phyloP scores from a whole-genome alignment of 23 tunicate genomes.

The Phallusia fumigata region DNA sequence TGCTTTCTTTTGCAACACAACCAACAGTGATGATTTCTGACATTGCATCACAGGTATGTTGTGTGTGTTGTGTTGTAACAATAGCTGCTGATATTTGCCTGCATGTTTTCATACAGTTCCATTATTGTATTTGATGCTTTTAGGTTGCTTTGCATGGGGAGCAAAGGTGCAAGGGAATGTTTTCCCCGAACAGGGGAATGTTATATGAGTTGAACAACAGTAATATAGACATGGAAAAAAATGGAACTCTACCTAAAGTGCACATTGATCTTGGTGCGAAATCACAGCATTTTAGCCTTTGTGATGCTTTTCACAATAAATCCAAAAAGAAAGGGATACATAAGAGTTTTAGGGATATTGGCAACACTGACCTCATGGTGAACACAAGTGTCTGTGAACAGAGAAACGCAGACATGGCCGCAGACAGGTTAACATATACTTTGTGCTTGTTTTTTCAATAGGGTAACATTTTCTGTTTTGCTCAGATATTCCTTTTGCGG shows the following conservation, averaged over 20 bases:
- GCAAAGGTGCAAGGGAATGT: neutral
- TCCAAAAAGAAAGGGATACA: neutral
- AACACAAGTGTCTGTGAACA: neutral
- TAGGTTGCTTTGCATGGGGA: conserved; percentile 8
- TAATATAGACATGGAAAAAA: neutral
- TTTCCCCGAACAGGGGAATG: neutral
- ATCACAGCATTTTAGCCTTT: neutral
- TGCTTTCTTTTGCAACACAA: conserved; percentile 7
- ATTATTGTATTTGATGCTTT: neutral
- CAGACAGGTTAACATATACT: neutral
- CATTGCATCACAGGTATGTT: conserved; percentile 31
- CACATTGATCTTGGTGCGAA: neutral
- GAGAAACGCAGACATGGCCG: neutral
- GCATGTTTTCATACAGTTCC: neutral
- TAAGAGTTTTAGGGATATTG: neutral
- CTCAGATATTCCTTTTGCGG: neutral
- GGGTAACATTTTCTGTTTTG: too few species aligned
- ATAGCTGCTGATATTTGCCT: too few species aligned
- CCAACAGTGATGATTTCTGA: conserved; percentile 23
- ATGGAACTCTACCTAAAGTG: neutral
- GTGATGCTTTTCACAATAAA: conserved; percentile 2
- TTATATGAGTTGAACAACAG: neutral
- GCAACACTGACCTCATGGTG: neutral
- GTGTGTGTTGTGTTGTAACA: neutral
- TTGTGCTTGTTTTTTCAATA: neutral